Conservation (phyloP, 2,113 vertebrate species). For the Desmodus rotundus region DNA sequence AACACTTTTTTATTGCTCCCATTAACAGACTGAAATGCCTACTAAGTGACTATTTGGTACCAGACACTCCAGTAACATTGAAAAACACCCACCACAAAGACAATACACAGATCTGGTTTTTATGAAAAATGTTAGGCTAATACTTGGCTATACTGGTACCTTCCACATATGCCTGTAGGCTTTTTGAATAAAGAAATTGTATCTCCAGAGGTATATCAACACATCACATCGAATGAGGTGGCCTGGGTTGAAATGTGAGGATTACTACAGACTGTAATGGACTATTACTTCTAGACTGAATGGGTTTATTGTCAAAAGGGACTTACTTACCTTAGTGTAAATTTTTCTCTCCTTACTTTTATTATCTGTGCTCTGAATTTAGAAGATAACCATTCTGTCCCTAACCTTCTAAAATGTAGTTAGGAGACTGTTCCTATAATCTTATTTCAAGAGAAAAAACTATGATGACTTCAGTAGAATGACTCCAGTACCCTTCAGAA, state of each 20-base stretch:
- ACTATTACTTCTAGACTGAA: neutral
- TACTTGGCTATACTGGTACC: neutral
- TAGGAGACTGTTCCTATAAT: conserved; percentile 16
- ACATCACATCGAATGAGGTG: neutral
- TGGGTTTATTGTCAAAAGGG: neutral
- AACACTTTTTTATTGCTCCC: neutral
- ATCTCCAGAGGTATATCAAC: neutral
- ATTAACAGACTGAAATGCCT: neutral
- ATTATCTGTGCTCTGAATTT: neutral
- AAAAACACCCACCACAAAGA: conserved; percentile 22
- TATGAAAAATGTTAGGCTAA: neutral
- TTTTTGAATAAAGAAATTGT: conserved; percentile 9
- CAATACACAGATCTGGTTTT: neutral
- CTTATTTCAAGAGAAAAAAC: conserved; percentile 4
- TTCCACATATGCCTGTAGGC: neutral
- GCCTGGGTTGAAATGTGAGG: neutral
- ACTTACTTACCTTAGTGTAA: neutral
- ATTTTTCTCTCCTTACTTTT: neutral
- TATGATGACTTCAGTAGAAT: neutral
- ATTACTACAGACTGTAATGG: neutral
- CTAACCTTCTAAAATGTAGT: neutral
- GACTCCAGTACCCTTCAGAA: conserved; percentile 35
- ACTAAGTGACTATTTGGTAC: neutral
- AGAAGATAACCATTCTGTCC: neutral
- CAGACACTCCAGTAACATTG: neutral